Base-by-base conservation (phyloP, 37 sponge, comb jelly and placozoan species). In the Eunapius fragilis region DNA sequence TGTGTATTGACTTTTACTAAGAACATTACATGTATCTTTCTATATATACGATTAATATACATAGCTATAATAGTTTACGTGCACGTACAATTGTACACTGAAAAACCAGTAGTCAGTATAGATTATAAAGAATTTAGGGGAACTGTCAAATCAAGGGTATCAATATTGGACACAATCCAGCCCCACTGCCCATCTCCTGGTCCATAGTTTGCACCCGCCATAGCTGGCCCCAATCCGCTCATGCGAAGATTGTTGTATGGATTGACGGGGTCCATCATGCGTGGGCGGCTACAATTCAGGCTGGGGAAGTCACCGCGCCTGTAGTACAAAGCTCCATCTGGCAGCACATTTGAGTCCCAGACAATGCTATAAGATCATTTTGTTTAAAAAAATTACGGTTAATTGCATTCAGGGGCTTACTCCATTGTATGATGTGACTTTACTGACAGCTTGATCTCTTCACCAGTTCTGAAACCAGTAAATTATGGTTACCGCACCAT, bases 241-340 rank as follows among this genome's bases (percentile, higher is more conserved):
- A 94, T 75, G 78, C 89, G 78, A 22, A 93, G 80, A 33, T 93
- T 86, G 70, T 93, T 89, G 84, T 83, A 74, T 23, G 93, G 93
- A 33, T 93, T 89, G 68, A 87, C 87, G 68, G 89, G 89, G 37
- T 93, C 93, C 30, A 89, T 36, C 26, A 89, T 89, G 58, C 76
- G 77, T 13, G 93, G 93, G 25, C 26, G 74, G 11, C 32, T 13
- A 3, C 23, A 24, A 31, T 72, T 72, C 27, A 79, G 71, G 25
- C 28, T 38, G 14, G 82, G 82, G 33, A 13, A 45, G 32, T 72
- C 37, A 23, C 47, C 23, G 25, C n/a, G 13, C 31, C 37, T 78
- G 82, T 88, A 82, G 71, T 69, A 75, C 47, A 58, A 17, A 10
- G 14, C 58, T 19, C 58, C 58, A 58, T 17, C 22, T 58, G 58